Conservation (phyloP, 2,888 invertebrate genomes). For the Scrobipalpa costella region DNA sequence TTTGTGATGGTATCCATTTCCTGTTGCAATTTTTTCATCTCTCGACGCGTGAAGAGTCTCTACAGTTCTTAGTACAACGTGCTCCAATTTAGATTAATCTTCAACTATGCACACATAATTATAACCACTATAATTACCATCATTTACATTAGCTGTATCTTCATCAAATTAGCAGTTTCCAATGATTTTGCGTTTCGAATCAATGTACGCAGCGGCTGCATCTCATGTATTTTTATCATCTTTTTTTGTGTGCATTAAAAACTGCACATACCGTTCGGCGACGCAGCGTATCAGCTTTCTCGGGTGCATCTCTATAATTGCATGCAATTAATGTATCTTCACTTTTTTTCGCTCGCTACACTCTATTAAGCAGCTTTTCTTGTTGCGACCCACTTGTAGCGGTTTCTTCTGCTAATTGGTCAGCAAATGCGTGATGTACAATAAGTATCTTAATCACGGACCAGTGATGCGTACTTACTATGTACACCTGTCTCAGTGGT, state of each 20-base stretch:
- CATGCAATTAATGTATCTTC: constrained; percentile 70
- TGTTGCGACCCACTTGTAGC: constrained; percentile 54
- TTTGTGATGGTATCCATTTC: constrained; percentile 1
- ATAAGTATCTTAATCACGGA: constrained; percentile 31
- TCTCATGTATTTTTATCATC: constrained; percentile 17
- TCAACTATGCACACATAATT: not conserved
- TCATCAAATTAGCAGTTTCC: constrained; percentile 3
- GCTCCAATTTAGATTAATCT: constrained; percentile 5
- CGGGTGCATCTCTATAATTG: constrained; percentile 66
- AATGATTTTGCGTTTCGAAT: not conserved
- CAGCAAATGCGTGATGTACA: constrained; percentile 38
- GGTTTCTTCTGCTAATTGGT: constrained; percentile 62
- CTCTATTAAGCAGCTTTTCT: constrained; percentile 74
- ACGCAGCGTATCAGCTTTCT: constrained; percentile 74
- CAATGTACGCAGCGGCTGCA: constrained; percentile 3
- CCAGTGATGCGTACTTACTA: constrained; percentile 1
- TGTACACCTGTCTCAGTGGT: not conserved
- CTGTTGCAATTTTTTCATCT: not conserved
- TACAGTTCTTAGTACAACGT: not conserved
- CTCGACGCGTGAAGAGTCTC: not conserved
- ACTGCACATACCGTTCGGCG: constrained; percentile 54
- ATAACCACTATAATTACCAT: not conserved
- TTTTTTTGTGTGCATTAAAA: constrained; percentile 38
- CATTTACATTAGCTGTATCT: not conserved
- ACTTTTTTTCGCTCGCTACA: constrained; percentile 63